Conservation (phyloP, 2,113 vertebrate species). For the Ptilonorhynchus violaceus region DNA sequence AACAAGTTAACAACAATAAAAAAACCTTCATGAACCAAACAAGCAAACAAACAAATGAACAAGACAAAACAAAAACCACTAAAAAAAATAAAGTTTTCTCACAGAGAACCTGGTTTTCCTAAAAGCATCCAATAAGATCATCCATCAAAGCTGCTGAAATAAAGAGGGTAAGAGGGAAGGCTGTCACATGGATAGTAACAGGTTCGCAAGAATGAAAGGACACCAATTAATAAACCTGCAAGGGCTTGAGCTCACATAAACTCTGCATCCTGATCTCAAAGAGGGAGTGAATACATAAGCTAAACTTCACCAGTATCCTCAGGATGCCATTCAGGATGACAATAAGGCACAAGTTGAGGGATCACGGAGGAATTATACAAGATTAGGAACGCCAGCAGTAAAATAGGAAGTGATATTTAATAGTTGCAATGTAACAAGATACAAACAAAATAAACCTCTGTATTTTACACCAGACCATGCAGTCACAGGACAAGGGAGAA, state of each 20-base stretch:
- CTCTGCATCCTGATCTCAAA: neutral
- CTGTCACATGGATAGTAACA: neutral
- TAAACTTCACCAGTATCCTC: neutral
- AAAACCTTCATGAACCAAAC: accelerated
- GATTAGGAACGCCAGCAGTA: neutral
- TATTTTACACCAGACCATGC: neutral
- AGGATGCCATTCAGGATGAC: neutral
- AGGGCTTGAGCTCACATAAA: neutral
- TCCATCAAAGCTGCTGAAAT: neutral
- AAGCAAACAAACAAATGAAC: neutral
- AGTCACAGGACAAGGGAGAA: neutral
- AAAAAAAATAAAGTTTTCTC: neutral
- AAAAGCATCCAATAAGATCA: neutral
- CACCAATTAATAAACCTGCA: neutral
- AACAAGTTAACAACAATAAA: neutral
- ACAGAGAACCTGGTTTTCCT: neutral
- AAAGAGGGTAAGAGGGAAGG: neutral
- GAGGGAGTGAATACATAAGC: neutral
- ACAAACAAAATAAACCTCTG: neutral
- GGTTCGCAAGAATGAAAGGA: neutral
- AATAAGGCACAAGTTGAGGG: neutral
- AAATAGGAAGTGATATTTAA: neutral
- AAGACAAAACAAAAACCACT: accelerated
- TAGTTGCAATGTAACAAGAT: accelerated
- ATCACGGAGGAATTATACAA: neutral